Conservation (phyloP, 2,113 vertebrate genomes). For the Microcebus murinus region DNA sequence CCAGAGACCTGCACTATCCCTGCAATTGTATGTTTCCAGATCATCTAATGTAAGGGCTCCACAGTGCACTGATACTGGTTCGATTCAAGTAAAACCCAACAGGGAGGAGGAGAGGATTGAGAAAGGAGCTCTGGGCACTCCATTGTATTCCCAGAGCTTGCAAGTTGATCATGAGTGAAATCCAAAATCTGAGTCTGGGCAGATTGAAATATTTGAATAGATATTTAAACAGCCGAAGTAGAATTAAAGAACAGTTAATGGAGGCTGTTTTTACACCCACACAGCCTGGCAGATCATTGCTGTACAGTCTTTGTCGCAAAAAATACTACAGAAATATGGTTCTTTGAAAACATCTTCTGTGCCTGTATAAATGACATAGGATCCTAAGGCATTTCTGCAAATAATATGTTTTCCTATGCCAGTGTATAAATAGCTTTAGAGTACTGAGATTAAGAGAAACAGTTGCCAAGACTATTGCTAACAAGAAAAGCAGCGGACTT, state of each 20-base stretch:
- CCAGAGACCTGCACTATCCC: background rate
- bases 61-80: background rate
- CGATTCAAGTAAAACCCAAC: background rate
- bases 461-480: constrained; percentile 69
- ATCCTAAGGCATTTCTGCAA: constrained; percentile 72
- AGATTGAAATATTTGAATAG: constrained; percentile 49
- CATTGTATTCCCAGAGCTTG: background rate
- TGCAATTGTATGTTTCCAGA: background rate
- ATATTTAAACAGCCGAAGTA: constrained; percentile 57
- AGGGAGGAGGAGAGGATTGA: background rate
- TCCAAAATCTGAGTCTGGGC: constrained; percentile 25
- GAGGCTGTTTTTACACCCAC: constrained; percentile 76
- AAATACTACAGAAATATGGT: constrained; percentile 78
- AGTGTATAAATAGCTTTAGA: constrained; percentile 73
- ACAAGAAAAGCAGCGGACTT: constrained; percentile 29
- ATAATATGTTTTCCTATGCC: constrained; percentile 76
- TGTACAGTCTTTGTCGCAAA: constrained; percentile 62
- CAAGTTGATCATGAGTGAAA: constrained; percentile 31
- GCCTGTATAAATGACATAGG: constrained; percentile 70
- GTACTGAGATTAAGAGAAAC: constrained; percentile 36
- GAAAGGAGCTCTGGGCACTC: background rate
- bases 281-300: constrained; percentile 70
- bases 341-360: constrained; percentile 80
- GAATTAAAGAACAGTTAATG: constrained; percentile 50
- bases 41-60: background rate